phyloP scores from a whole-genome alignment of 2,888 invertebrate species.

The Hyles lineata region DNA sequence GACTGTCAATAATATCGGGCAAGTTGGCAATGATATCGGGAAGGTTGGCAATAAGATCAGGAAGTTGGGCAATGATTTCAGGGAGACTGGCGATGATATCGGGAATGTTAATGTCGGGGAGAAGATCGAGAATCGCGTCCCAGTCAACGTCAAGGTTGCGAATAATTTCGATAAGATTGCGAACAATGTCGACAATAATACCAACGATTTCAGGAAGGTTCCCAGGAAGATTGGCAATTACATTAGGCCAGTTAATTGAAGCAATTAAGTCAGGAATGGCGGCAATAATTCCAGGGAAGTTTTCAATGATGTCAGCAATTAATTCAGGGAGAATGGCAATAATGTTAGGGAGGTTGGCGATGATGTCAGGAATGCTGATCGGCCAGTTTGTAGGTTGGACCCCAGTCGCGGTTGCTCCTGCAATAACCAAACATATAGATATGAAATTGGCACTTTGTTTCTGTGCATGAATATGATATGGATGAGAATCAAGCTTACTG shows the following conservation, averaged over 20 bases:
- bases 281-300: neutral
- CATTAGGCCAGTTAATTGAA: neutral
- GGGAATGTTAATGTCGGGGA: conserved; percentile 8
- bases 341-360: neutral
- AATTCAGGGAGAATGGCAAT: neutral
- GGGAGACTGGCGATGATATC: neutral
- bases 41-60: neutral
- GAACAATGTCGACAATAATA: neutral
- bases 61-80: conserved; percentile 1
- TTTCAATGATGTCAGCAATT: neutral
- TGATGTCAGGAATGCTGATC: neutral
- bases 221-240: neutral
- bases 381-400: neutral
- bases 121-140: neutral
- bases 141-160: neutral
- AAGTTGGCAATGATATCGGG: neutral
- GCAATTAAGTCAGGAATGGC: neutral
- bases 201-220: neutral
- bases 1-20: neutral
- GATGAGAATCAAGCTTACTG: no score
- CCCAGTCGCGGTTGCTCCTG: neutral
- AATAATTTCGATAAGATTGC: neutral
- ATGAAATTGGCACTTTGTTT: no score
- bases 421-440: neutral
- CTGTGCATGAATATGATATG: no score